These are phyloP conservation scores for Meta bourneti DNA, from an alignment of 2,888 invertebrate species.

Conservation along the genomic window DNA sequence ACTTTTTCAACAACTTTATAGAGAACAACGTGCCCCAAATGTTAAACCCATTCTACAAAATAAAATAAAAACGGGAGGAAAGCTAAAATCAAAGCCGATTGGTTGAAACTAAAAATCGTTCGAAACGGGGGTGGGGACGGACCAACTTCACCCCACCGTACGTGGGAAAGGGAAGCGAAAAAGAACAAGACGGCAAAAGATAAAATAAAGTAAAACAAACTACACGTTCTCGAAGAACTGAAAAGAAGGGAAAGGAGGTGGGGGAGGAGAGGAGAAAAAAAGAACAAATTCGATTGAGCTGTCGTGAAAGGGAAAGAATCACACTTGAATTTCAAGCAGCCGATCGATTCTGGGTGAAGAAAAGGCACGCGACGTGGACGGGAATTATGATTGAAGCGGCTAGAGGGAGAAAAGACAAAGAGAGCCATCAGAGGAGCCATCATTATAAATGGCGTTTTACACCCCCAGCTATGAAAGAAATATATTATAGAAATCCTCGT, in stretches of 20 bases:
- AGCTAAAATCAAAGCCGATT: slow-evolving; percentile 63
- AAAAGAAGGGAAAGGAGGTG: not conserved
- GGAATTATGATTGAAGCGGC: slow-evolving; percentile 72
- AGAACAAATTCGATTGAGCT: slow-evolving; percentile 71
- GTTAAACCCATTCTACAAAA: slow-evolving; percentile 28
- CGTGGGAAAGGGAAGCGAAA: not conserved
- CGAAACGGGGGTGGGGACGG: slow-evolving; percentile 48
- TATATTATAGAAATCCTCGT: slow-evolving; percentile 70
- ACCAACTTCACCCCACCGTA: slow-evolving; percentile 19
- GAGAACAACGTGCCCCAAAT: slow-evolving; percentile 63
- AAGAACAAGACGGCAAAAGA: not conserved
- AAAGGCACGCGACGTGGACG: slow-evolving; percentile 65
- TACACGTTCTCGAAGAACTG: not conserved
- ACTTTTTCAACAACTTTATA: slow-evolving; percentile 48
- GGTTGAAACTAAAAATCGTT: slow-evolving; percentile 66
- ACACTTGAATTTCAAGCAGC: slow-evolving; percentile 75
- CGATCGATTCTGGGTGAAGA: slow-evolving; percentile 63
- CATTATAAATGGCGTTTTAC: slow-evolving; percentile 76
- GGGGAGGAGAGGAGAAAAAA: slow-evolving; percentile 3
- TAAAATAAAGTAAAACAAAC: no score
- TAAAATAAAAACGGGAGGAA: slow-evolving; percentile 9
- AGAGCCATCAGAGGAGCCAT: slow-evolving; percentile 66
- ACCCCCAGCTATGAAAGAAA: slow-evolving; percentile 64
- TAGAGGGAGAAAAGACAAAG: not conserved
- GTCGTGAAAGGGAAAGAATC: slow-evolving; percentile 62